Evolutionary conservation across 2,113 vertebrate species (phyloP), one percentile per base, ranked within the genome.

Genomic region (Oncorhynchus clarkii): DNA sequence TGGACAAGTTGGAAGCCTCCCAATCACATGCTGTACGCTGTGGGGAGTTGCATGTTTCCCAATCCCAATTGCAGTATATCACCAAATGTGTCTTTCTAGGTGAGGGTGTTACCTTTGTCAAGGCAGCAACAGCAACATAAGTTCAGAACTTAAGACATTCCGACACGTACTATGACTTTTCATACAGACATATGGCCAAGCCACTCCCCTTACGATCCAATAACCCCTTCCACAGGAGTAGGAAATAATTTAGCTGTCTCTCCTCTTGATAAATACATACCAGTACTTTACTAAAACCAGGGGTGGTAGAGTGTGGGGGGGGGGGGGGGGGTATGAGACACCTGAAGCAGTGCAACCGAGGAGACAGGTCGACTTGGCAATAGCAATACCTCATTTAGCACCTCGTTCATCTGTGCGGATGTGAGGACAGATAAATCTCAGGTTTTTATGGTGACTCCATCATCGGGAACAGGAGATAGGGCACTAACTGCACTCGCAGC

Each of bases 361-460:
- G 75, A 84, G 80, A 11, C 39, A 45, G 39, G 39, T 45, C 39
- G 39, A 45, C 3, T 39, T 80, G 82, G 84, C 6, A 31, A 87
- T 84, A 71, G 84, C 6, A 31, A 87, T 84, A 71, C 79, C 78
- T 88, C 84, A 89, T n/a, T 68, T 78, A 74, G 79, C 89, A 83
- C 87, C 86, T 87, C 78, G 65, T 91, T 88, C 75, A 13, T 90
- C 83, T 91, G 82, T 62, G 86, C 75, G 70, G 59, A 75, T 69
- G 89, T 79, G 91, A 87, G 80, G 90, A 91, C 86, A 91, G 88
- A 92, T 84, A 81, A 87, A 91, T 92, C 80, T 84, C 84, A 59
- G 67, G 85, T 83, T 86, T 89, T 91, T 82, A 88, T 86, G 71
- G 87, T 82, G 70, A 68, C 75, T 90, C 90, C 84, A 82, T 90